Evolutionary conservation across 2,888 invertebrate species (phyloP).

Genomic region (Idaea aversata): DNA sequence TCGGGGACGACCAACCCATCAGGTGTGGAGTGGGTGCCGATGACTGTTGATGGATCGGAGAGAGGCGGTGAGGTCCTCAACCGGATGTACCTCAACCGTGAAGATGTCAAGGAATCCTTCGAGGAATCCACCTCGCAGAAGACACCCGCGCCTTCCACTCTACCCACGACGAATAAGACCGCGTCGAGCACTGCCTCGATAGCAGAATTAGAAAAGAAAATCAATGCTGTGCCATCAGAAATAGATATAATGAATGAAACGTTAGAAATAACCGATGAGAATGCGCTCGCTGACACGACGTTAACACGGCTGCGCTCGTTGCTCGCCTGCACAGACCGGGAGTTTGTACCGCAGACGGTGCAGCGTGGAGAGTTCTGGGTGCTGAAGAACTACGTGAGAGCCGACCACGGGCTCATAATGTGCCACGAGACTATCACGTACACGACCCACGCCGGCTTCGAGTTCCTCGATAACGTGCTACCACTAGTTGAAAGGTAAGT

Average conservation of each 20-base stretch:
- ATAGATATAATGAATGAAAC: slow-evolving; percentile 56
- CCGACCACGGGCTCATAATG: slow-evolving; percentile 83
- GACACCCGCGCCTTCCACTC: slow-evolving; percentile 59
- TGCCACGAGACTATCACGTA: slow-evolving; percentile 94
- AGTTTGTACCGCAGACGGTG: slow-evolving; percentile 79
- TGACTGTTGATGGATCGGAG: slow-evolving; percentile 62
- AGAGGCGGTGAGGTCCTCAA: slow-evolving; percentile 44
- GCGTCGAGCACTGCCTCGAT: slow-evolving; percentile 68
- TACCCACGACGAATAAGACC: slow-evolving; percentile 63
- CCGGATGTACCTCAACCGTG: slow-evolving; percentile 44
- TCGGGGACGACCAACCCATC: slow-evolving; percentile 52
- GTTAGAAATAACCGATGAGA: slow-evolving; percentile 63
- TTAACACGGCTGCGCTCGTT: slow-evolving; percentile 63
- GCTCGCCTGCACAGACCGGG: slow-evolving; percentile 83
- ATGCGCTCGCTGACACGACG: slow-evolving; percentile 60
- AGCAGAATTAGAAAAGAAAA: slow-evolving; percentile 59
- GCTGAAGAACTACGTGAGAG: slow-evolving; percentile 90
- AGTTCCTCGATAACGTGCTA: slow-evolving; percentile 93
- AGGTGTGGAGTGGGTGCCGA: slow-evolving; percentile 62
- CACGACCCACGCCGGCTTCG: slow-evolving; percentile 95
- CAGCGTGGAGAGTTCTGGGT: slow-evolving; percentile 94
- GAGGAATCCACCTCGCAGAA: slow-evolving; percentile 68
- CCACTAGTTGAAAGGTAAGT: slow-evolving; percentile 87
- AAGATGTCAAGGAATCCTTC: slow-evolving; percentile 38
- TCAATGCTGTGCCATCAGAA: slow-evolving; percentile 56